phyloP scores from a whole-genome alignment of 2,797 vertebrate species.

The Lophotriccus pileatus region DNA sequence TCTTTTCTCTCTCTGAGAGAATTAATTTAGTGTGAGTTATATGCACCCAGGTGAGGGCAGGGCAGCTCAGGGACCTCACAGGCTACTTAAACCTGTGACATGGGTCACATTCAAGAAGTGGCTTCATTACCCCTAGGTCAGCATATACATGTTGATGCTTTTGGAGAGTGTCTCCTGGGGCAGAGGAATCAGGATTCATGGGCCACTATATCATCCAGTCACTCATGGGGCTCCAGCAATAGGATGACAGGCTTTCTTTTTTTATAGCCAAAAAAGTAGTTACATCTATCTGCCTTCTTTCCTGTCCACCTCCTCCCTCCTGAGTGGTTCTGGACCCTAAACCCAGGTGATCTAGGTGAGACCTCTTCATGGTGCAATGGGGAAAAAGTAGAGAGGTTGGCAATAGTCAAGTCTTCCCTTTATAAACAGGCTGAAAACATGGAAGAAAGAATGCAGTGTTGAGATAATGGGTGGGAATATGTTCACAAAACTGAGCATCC shows the following conservation, averaged over 20 bases:
- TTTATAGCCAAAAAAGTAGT: neutral
- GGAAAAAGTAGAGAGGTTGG: neutral
- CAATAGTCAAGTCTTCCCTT: neutral
- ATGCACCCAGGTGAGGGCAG: neutral
- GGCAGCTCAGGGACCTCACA: neutral
- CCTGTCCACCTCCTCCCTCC: neutral
- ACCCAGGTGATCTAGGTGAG: neutral
- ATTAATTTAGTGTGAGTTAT: constrained; percentile 36
- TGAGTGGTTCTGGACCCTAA: neutral
- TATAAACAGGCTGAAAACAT: neutral
- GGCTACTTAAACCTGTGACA: neutral
- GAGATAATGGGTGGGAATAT: neutral
- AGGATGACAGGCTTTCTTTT: neutral
- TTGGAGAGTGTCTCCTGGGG: neutral
- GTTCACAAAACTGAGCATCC: neutral
- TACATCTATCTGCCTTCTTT: neutral
- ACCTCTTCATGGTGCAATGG: rapidly evolving
- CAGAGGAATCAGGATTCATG: neutral
- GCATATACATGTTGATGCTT: neutral
- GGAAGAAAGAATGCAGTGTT: neutral
- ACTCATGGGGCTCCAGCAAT: neutral
- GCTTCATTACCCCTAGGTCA: neutral
- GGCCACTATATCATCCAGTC: neutral
- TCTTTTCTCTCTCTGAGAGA: neutral
- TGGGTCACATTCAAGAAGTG: neutral